Conservation (phyloP, 1,140 invertebrate genomes). For the Heliconius melpomene region DNA sequence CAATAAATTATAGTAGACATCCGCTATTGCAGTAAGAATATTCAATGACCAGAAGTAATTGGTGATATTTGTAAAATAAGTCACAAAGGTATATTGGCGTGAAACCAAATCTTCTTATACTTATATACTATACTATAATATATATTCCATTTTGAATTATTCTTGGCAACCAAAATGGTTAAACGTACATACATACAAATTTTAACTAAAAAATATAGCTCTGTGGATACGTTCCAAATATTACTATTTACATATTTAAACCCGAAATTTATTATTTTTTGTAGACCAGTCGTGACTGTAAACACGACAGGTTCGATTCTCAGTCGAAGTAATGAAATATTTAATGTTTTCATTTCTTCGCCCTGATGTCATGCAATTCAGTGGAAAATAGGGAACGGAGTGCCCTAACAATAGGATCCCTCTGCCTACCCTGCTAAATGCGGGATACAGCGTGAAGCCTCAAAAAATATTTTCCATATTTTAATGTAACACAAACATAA, state of each 20-base stretch:
- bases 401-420: too few relatives aligned
- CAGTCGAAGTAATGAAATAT: too few relatives aligned
- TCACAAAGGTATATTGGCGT: conserved; percentile 37
- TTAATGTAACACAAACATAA: conserved; percentile 27
- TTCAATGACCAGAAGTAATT: neutral
- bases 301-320: too few relatives aligned
- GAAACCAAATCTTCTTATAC: conserved; percentile 32
- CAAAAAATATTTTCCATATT: conserved; percentile 13
- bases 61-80: conserved; percentile 12
- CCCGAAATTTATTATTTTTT: conserved; percentile 3
- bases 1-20: too few relatives aligned
- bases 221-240: conserved; percentile 32
- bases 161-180: conserved; percentile 38
- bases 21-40: neutral
- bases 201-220: neutral
- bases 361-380: too few relatives aligned
- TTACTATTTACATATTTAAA: conserved; percentile 21
- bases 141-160: conserved; percentile 28
- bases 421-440: too few relatives aligned
- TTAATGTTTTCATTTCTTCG: too few relatives aligned
- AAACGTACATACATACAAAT: conserved; percentile 26
- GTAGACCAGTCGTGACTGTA: too few relatives aligned
- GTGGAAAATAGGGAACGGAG: too few relatives aligned
- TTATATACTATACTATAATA: conserved; percentile 28
- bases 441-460: too few relatives aligned